Percentiles rank a stretch among this genome's conserved stretches.
Conservation (phyloP, 2,797 vertebrate species). For the Neopelma chrysocephalum region DNA sequence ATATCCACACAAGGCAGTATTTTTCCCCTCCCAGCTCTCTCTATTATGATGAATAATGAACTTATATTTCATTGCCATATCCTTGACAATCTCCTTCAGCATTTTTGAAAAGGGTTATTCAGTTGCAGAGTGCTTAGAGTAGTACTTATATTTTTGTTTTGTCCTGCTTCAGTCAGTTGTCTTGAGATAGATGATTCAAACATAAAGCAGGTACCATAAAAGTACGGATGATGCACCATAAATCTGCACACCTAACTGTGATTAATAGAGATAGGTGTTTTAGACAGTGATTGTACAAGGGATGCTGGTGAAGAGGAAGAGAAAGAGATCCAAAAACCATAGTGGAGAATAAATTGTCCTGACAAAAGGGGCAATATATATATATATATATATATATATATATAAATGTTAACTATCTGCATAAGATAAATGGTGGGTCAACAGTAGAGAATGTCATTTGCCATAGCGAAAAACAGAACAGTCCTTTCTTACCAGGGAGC, state of each 20-base stretch:
- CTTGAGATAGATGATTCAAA: conserved; percentile 37
- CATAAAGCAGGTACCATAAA: conserved; percentile 11
- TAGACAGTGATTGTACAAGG: background rate
- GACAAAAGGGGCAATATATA: background rate
- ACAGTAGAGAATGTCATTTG: background rate
- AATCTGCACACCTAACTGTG: conserved; percentile 47
- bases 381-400: no score
- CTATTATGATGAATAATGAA: conserved; percentile 8
- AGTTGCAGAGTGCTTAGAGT: background rate
- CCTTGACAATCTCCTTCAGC: conserved; percentile 36
- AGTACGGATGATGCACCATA: background rate
- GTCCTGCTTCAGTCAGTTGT: conserved; percentile 13
- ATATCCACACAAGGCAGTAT: background rate
- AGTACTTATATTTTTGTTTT: conserved; percentile 46
- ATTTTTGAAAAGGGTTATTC: conserved; percentile 36
- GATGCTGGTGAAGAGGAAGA: background rate
- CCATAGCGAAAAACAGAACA: background rate
- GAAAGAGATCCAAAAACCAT: conserved; percentile 1
- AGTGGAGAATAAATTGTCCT: conserved; percentile 17
- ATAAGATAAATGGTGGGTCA: background rate
- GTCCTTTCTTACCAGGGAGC: background rate
- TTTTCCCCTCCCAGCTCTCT: background rate
- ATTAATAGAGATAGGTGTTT: conserved; percentile 40
- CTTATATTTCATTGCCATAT: background rate
- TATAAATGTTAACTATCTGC: background rate